These are phyloP conservation scores for Tetrapedia diversipes DNA, from an alignment of 2,888 invertebrate genomes.

Conservation along the genomic window DNA sequence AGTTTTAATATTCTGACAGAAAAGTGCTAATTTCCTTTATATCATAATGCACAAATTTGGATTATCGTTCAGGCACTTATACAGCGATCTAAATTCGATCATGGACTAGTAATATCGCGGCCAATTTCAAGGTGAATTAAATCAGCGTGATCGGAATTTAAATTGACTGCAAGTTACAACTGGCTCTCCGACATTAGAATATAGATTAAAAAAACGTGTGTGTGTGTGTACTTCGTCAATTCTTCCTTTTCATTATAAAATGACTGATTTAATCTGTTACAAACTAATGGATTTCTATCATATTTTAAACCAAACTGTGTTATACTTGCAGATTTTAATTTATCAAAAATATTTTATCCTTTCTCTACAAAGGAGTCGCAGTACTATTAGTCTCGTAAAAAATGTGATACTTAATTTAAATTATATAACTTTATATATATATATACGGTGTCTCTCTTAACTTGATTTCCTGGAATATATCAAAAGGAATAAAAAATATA, in stretches of 20 bases:
- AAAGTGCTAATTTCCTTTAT: background rate
- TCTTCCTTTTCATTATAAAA: too few relatives aligned
- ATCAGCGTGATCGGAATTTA: conserved; percentile 49
- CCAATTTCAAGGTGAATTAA: conserved; percentile 40
- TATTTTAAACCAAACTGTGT: conserved; percentile 7
- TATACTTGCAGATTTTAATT: conserved; percentile 15
- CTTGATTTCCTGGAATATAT: too few relatives aligned
- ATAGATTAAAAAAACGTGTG: conserved; percentile 45
- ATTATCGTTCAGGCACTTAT: background rate
- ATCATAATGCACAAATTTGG: background rate
- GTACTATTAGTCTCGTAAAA: too few relatives aligned
- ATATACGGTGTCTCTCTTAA: too few relatives aligned
- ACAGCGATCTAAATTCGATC: background rate
- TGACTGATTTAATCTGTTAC: too few relatives aligned
- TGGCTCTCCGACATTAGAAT: conserved; percentile 35
- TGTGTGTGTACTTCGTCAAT: background rate
- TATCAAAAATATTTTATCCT: background rate
- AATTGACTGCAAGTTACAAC: conserved; percentile 38
- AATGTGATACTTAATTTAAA: too few relatives aligned
- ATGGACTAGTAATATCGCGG: conserved; percentile 13
- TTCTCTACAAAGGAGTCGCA: too few relatives aligned
- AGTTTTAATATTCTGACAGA: background rate
- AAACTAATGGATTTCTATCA: conserved; percentile 3
- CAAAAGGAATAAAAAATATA: too few relatives aligned
- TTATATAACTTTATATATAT: too few relatives aligned